Evolutionary conservation across 2,888 invertebrate genomes (phyloP).

Genomic region (Acanthopleura granulata): DNA sequence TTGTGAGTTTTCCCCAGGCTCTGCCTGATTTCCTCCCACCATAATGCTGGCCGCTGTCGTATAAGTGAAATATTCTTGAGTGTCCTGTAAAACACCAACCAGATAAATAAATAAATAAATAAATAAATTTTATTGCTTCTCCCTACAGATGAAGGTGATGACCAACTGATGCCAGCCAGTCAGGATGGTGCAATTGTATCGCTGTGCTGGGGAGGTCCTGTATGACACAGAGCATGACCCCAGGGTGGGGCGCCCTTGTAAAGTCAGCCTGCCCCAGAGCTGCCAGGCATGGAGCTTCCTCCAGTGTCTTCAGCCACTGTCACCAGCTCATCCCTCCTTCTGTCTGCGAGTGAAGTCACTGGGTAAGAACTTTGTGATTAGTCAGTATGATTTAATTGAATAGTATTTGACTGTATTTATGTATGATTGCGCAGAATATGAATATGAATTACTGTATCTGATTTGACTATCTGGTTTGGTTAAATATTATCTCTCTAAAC

Average conservation of each 20-base stretch:
- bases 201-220: conserved; percentile 58
- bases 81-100: too few species aligned
- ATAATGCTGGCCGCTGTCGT: too few species aligned
- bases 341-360: conserved; percentile 57
- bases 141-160: too few species aligned
- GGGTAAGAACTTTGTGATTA: conserved; percentile 41
- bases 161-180: neutral
- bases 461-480: neutral
- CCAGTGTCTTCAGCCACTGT: conserved; percentile 57
- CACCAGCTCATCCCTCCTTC: conserved; percentile 58
- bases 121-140: too few species aligned
- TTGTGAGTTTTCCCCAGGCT: too few species aligned
- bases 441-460: neutral
- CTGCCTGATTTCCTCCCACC: too few species aligned
- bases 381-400: neutral
- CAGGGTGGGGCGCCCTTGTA: conserved; percentile 48
- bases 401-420: neutral
- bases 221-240: conserved; percentile 49
- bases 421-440: too few species aligned
- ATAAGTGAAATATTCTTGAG: too few species aligned
- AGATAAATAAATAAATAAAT: too few species aligned
- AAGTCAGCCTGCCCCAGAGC: conserved; percentile 55
- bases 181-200: conserved; percentile 43
- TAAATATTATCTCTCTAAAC: too few species aligned
- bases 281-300: conserved; percentile 62